phyloP scores from a whole-genome alignment of 2,888 invertebrate genomes.

The Nemoura dubitans region DNA sequence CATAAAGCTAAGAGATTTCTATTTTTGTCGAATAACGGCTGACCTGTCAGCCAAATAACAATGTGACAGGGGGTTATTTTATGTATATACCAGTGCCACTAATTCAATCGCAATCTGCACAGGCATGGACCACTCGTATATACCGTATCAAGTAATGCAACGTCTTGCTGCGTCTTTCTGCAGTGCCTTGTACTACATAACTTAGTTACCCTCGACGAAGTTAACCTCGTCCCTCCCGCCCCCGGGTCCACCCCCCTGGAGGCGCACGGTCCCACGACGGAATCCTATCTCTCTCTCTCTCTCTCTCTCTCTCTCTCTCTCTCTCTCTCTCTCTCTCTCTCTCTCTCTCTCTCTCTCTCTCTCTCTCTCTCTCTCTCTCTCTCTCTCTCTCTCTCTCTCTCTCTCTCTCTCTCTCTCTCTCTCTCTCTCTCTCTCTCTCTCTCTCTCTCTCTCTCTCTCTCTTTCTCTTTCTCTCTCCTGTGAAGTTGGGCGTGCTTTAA shows the following conservation, averaged over 20 bases:
- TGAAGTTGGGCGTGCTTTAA: neutral
- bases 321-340: neutral
- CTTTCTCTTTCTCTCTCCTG: neutral
- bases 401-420: neutral
- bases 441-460: neutral
- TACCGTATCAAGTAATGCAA: neutral
- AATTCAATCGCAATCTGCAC: neutral
- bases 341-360: neutral
- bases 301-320: no score
- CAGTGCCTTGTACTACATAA: conserved; percentile 41
- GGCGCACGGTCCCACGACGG: neutral
- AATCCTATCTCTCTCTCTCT: neutral
- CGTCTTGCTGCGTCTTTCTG: neutral
- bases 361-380: neutral
- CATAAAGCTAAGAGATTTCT: no score
- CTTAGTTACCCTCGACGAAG: conserved; percentile 49
- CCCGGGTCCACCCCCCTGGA: conserved; percentile 19
- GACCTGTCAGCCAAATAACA: no score
- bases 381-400: neutral
- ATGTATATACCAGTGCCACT: neutral
- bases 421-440: neutral
- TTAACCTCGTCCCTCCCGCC: conserved; percentile 40
- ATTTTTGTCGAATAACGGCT: no score
- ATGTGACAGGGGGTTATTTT: no score
- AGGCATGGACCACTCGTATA: neutral